Evolutionary conservation across 2,888 invertebrate species (phyloP).

Genomic region (Drosophila buzzatii): DNA sequence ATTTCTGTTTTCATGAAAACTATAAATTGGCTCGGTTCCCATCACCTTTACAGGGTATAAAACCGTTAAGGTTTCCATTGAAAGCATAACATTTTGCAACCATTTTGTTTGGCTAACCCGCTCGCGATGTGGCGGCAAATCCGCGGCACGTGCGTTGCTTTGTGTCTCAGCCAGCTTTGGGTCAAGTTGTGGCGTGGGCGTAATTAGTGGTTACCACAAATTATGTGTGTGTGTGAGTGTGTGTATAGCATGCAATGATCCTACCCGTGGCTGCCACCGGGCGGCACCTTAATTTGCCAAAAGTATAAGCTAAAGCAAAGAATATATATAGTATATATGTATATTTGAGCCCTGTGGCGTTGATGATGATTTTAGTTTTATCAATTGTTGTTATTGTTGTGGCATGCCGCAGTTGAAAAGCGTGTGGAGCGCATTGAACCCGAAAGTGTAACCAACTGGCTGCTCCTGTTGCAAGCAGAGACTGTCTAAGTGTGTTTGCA

Average conservation of each 20-base stretch:
- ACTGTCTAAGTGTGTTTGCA: background rate
- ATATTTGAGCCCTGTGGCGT: slow-evolving; percentile 18
- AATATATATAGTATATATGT: background rate
- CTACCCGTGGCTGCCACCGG: slow-evolving; percentile 68
- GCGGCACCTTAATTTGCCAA: slow-evolving; percentile 72
- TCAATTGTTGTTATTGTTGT: slow-evolving; percentile 63
- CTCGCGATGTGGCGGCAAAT: slow-evolving; percentile 32
- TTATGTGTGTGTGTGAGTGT: slow-evolving; percentile 13
- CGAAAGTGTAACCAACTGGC: slow-evolving; percentile 63
- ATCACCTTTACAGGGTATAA: slow-evolving; percentile 19
- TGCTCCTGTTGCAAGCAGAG: slow-evolving; percentile 50
- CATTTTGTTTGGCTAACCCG: slow-evolving; percentile 49
- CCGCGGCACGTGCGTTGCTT: slow-evolving; percentile 54
- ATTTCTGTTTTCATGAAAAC: background rate
- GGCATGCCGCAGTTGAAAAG: slow-evolving; percentile 45
- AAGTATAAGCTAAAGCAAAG: slow-evolving; percentile 22
- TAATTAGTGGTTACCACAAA: slow-evolving; percentile 51
- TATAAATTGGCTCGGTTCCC: background rate
- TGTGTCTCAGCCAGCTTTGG: slow-evolving; percentile 19
- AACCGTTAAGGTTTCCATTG: background rate
- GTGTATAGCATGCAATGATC: slow-evolving; percentile 16
- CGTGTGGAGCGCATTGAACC: slow-evolving; percentile 68
- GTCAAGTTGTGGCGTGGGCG: slow-evolving; percentile 60
- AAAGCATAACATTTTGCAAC: slow-evolving; percentile 23
- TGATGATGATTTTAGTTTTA: slow-evolving; percentile 68